A percentile compares a stretch with the other conserved stretches of the same genome.
Conservation (phyloP, 2,113 vertebrate genomes). For the Cyanocitta stelleri region DNA sequence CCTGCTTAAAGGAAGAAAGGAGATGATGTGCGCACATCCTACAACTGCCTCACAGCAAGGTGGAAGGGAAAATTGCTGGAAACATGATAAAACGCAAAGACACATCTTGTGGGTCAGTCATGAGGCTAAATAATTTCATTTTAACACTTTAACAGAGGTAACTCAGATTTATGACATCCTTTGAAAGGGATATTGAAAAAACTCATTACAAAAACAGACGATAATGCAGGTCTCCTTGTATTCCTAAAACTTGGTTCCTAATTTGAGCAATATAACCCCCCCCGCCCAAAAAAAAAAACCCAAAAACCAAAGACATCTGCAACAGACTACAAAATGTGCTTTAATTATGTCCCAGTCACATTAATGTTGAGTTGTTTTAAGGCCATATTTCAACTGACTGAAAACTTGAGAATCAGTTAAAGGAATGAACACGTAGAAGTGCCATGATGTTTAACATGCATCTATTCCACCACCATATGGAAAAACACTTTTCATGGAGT, state of each 20-base stretch:
- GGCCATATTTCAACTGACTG: background rate
- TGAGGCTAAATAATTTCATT: background rate
- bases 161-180: background rate
- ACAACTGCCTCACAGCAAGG: background rate
- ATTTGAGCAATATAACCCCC: background rate
- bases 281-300: too few relatives aligned
- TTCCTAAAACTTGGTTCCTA: background rate
- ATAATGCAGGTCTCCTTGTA: background rate
- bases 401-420: background rate
- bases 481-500: background rate
- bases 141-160: background rate
- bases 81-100: background rate
- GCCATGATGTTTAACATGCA: background rate
- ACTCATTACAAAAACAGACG: background rate
- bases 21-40: background rate
- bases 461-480: background rate
- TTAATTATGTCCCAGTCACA: background rate
- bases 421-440: background rate
- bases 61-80: background rate
- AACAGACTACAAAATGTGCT: background rate
- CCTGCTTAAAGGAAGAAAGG: background rate
- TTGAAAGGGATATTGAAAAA: background rate
- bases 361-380: background rate
- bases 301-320: background rate
- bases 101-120: accelerated